phyloP scores from a whole-genome alignment of 2,113 vertebrate genomes.

The Atherinomorus stipes region DNA sequence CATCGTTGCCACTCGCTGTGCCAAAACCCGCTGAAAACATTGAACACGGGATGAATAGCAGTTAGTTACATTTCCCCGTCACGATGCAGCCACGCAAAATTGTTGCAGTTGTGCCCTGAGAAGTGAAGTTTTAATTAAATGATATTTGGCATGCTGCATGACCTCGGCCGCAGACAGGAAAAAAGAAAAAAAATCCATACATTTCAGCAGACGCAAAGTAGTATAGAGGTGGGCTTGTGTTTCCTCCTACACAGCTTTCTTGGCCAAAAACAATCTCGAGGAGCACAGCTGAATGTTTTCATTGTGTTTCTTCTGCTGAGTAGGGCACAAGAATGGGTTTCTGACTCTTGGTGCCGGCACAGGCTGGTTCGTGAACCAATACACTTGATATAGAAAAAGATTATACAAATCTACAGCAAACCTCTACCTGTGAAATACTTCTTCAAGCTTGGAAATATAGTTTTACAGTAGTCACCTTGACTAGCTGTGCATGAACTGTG shows the following conservation, averaged over 20 bases:
- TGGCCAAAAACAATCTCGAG: slow-evolving; percentile 84
- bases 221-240: slow-evolving; percentile 80
- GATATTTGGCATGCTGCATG: slow-evolving; percentile 65
- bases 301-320: slow-evolving; percentile 83
- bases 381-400: slow-evolving; percentile 47
- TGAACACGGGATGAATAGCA: slow-evolving; percentile 66
- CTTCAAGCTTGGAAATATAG: slow-evolving; percentile 33
- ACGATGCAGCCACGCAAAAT: slow-evolving; percentile 29
- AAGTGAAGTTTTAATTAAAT: slow-evolving; percentile 72
- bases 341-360: slow-evolving; percentile 60
- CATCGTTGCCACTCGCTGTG: slow-evolving; percentile 16
- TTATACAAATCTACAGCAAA: slow-evolving; percentile 38
- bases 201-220: slow-evolving; percentile 76
- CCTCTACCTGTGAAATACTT: slow-evolving; percentile 30
- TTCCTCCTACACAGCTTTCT: slow-evolving; percentile 74
- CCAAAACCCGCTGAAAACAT: slow-evolving; percentile 60
- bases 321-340: slow-evolving; percentile 73
- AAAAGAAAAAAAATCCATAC: slow-evolving; percentile 70
- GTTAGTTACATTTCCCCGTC: slow-evolving; percentile 60
- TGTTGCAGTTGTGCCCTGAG: slow-evolving; percentile 29
- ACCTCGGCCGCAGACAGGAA: slow-evolving; percentile 65
- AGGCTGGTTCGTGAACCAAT: slow-evolving; percentile 59
- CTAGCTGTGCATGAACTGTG: background rate
- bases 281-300: slow-evolving; percentile 83
- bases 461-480: slow-evolving; percentile 33